Evolutionary conservation across 2,888 invertebrate species (phyloP).

Genomic region (Hololepta plana): DNA sequence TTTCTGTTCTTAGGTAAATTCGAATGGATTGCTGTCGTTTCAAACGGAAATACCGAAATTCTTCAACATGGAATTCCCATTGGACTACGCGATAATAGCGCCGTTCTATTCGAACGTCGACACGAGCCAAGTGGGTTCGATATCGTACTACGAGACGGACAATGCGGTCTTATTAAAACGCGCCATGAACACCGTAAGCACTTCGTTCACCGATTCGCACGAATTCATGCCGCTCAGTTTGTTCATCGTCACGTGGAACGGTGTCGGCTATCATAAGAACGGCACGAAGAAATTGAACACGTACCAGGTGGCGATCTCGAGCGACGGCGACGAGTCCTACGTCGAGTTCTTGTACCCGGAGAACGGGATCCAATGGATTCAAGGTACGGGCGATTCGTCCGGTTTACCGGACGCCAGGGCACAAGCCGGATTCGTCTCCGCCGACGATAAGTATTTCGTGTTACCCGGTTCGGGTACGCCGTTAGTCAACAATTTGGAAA

Average conservation of each 20-base stretch:
- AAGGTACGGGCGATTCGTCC: slow-evolving; percentile 57
- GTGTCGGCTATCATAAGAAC: slow-evolving; percentile 59
- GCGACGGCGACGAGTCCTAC: slow-evolving; percentile 64
- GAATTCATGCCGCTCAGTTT: slow-evolving; percentile 61
- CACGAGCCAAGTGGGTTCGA: slow-evolving; percentile 48
- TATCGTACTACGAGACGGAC: slow-evolving; percentile 55
- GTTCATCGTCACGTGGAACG: slow-evolving; percentile 81
- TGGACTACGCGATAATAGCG: slow-evolving; percentile 77
- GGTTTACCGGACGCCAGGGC: slow-evolving; percentile 76
- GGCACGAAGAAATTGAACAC: slow-evolving; percentile 63
- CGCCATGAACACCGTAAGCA: slow-evolving; percentile 52
- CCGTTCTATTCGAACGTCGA: slow-evolving; percentile 87
- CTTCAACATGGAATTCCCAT: slow-evolving; percentile 73
- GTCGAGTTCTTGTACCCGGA: slow-evolving; percentile 77
- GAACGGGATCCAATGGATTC: slow-evolving; percentile 82
- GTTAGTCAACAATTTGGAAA: slow-evolving; percentile 60
- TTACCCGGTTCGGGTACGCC: slow-evolving; percentile 85
- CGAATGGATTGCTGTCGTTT: slow-evolving; percentile 79
- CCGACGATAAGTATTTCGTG: slow-evolving; percentile 56
- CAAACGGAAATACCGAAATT: slow-evolving; percentile 74
- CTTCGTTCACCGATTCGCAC: slow-evolving; percentile 49
- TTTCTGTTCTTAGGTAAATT: slow-evolving; percentile 62
- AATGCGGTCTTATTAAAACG: slow-evolving; percentile 40
- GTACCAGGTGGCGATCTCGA: slow-evolving; percentile 60
- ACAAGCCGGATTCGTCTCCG: slow-evolving; percentile 81